These are phyloP conservation scores for Pipa parva DNA, from an alignment of 2,113 vertebrate species.

Conservation along the genomic window DNA sequence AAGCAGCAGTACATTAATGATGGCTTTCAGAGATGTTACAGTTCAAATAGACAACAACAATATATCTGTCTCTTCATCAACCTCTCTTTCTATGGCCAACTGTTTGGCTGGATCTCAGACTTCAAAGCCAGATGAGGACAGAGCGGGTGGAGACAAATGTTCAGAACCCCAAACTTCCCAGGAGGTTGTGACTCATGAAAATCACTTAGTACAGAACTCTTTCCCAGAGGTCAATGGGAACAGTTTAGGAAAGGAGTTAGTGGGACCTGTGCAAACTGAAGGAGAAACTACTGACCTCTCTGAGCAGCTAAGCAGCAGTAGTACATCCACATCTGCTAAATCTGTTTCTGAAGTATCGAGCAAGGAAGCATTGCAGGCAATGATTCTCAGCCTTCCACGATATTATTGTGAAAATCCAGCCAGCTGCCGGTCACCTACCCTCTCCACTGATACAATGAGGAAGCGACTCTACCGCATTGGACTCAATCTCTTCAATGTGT, in stretches of 20 bases:
- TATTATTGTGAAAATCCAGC: slow-evolving; percentile 91
- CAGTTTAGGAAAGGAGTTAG: slow-evolving; percentile 60
- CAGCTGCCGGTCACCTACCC: slow-evolving; percentile 87
- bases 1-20: slow-evolving; percentile 90
- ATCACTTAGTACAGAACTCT: slow-evolving; percentile 42
- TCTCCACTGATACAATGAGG: slow-evolving; percentile 93
- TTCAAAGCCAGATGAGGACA: slow-evolving; percentile 47
- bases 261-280: slow-evolving; percentile 47
- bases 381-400: slow-evolving; percentile 89
- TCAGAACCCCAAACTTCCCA: slow-evolving; percentile 28
- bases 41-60: slow-evolving; percentile 96
- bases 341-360: slow-evolving; percentile 77
- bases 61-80: slow-evolving; percentile 90
- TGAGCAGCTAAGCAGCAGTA: slow-evolving; percentile 80
- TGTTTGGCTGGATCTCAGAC: slow-evolving; percentile 60
- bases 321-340: slow-evolving; percentile 79
- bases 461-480: slow-evolving; percentile 96
- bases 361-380: slow-evolving; percentile 89
- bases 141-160: slow-evolving; percentile 43
- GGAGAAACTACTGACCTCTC: slow-evolving; percentile 70
- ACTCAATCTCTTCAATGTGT: slow-evolving; percentile 98
- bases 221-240: slow-evolving; percentile 37
- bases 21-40: slow-evolving; percentile 95
- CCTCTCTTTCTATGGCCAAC: slow-evolving; percentile 83
- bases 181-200: slow-evolving; percentile 39